Evolutionary conservation across 2,797 vertebrate genomes (phyloP).

Genomic region (Ceyx erithaca): DNA sequence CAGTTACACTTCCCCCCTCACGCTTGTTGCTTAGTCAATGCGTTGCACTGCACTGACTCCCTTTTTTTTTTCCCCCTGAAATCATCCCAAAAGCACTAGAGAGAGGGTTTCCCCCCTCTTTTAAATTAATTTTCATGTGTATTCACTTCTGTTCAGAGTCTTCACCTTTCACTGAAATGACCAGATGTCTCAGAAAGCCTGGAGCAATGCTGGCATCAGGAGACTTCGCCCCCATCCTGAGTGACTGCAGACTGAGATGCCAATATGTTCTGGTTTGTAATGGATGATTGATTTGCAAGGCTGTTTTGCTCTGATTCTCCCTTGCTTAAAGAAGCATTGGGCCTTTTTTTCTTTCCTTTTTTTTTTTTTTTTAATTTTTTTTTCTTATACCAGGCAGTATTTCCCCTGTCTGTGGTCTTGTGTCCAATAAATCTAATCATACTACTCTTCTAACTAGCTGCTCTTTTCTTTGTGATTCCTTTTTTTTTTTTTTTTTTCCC

Average conservation of each 20-base stretch:
- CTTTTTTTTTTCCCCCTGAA: not conserved
- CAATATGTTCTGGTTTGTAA: constrained; percentile 63
- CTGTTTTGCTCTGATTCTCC: constrained; percentile 47
- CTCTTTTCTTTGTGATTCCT: not conserved
- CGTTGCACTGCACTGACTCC: not conserved
- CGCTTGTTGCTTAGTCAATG: not conserved
- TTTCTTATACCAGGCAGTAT: not conserved
- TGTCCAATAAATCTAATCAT: not conserved
- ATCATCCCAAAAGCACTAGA: not conserved
- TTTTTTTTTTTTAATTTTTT: not conserved
- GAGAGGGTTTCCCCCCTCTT: not conserved
- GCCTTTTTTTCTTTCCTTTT: not conserved
- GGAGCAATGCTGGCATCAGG: constrained; percentile 51
- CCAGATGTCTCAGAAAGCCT: constrained; percentile 71
- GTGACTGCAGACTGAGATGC: constrained; percentile 42
- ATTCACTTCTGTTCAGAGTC: constrained; percentile 35
- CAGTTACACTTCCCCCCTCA: not conserved
- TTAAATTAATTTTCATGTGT: constrained; percentile 64
- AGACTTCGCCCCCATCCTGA: constrained; percentile 45
- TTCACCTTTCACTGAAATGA: constrained; percentile 58
- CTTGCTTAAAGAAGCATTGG: constrained; percentile 13
- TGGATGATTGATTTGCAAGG: constrained; percentile 66
- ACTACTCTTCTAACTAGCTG: not conserved
- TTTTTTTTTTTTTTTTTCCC: not conserved
- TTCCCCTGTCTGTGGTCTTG: not conserved